These are phyloP conservation scores for Nothobranchius kuhntae DNA, from an alignment of 2,113 vertebrate species.

Conservation along the genomic window DNA sequence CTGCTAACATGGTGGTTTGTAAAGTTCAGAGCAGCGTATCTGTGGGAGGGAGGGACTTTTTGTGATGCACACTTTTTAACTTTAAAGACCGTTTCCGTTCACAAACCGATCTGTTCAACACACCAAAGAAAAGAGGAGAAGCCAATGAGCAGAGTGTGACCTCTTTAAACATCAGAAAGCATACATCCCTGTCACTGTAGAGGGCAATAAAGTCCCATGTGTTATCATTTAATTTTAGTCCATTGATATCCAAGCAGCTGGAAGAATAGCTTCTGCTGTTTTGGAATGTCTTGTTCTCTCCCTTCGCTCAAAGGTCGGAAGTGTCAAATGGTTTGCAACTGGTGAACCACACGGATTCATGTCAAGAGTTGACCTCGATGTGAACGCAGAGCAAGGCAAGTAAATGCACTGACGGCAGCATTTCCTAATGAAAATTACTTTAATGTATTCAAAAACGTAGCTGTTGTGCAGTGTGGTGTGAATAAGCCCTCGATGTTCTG, in stretches of 20 bases:
- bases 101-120: neutral
- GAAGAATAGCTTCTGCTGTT: conserved; percentile 14
- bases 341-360: conserved; percentile 5
- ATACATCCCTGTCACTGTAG: neutral
- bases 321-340: conserved; percentile 19
- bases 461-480: neutral
- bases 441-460: neutral
- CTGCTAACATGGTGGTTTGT: neutral
- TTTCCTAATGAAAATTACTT: conserved; percentile 2
- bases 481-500: neutral
- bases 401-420: neutral
- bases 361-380: conserved; percentile 1
- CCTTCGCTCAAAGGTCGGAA: conserved; percentile 18
- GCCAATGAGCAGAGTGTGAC: neutral
- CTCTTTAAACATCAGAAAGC: neutral
- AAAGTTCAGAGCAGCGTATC: neutral
- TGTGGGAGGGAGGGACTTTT: neutral
- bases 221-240: neutral
- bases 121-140: neutral
- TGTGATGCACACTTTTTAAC: neutral
- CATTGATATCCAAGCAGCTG: neutral
- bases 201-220: neutral
- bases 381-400: conserved; percentile 6
- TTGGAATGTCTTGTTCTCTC: conserved; percentile 8
- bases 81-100: neutral